Evolutionary conservation across 2,113 vertebrate genomes (phyloP).

Genomic region (Python bivittatus): DNA sequence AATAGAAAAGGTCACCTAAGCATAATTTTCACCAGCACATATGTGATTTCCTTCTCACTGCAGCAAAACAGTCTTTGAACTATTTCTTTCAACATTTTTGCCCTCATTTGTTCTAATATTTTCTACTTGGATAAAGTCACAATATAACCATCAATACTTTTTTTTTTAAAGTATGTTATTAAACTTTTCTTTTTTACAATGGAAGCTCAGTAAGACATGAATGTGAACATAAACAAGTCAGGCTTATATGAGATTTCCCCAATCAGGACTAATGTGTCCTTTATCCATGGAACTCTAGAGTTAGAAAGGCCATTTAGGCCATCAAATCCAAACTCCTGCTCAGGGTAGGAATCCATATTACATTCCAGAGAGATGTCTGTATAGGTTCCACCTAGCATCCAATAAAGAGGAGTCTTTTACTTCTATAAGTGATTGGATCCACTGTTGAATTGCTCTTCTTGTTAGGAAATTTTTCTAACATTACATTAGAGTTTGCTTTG

Average conservation of each 20-base stretch:
- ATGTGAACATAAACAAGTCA: neutral
- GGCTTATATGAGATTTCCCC: neutral
- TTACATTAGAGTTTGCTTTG: neutral
- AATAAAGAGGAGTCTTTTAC: neutral
- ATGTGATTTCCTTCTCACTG: neutral
- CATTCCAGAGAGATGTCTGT: neutral
- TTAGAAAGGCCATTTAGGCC: too few species aligned
- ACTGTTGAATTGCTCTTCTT: neutral
- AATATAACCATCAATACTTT: neutral
- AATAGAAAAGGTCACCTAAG: neutral
- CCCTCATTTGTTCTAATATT: neutral
- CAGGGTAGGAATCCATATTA: too few species aligned
- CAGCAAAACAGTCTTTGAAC: neutral
- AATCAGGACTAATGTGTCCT: slow-evolving; percentile 7
- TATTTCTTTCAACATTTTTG: neutral
- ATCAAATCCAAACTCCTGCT: too few species aligned
- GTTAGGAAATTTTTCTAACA: neutral
- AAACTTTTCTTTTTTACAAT: neutral
- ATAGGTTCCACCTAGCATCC: neutral
- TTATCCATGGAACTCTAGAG: neutral
- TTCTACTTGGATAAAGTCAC: neutral
- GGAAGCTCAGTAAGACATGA: neutral
- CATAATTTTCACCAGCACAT: neutral
- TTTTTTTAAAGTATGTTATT: neutral
- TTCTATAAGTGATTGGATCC: neutral